Conservation (phyloP, 1,140 invertebrate genomes). For the Lamellibrachia luymesi region DNA sequence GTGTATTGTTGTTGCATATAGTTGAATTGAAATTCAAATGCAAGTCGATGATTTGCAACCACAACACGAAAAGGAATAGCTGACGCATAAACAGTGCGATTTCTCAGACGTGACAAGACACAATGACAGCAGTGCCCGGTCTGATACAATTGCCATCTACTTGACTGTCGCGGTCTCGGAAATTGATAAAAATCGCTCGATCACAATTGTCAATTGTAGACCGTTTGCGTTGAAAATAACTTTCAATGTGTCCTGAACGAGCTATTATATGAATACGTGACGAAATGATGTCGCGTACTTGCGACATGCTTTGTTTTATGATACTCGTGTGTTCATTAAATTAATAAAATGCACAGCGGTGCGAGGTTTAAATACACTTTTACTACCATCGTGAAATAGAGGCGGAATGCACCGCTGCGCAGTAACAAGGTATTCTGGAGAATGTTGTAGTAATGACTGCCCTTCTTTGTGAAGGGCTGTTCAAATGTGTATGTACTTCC, state of each 20-base stretch:
- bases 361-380: neutral
- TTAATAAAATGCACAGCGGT: neutral
- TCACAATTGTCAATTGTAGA: neutral
- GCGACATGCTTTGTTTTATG: neutral
- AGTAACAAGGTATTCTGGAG: neutral
- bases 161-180: neutral
- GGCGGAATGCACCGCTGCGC: neutral
- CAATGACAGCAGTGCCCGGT: neutral
- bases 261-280: neutral
- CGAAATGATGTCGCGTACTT: neutral
- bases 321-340: neutral
- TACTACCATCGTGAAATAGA: neutral
- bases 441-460: no score
- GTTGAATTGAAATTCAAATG: constrained; percentile 1
- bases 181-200: neutral
- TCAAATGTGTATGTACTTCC: no score
- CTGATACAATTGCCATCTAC: neutral
- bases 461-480: no score
- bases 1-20: neutral
- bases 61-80: neutral
- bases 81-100: neutral
- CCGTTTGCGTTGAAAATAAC: neutral
- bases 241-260: neutral
- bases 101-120: neutral
- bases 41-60: neutral